These are phyloP conservation scores for Scaptodrosophila latifasciaeformis DNA, from an alignment of 2,888 invertebrate genomes.

Conservation along the genomic window DNA sequence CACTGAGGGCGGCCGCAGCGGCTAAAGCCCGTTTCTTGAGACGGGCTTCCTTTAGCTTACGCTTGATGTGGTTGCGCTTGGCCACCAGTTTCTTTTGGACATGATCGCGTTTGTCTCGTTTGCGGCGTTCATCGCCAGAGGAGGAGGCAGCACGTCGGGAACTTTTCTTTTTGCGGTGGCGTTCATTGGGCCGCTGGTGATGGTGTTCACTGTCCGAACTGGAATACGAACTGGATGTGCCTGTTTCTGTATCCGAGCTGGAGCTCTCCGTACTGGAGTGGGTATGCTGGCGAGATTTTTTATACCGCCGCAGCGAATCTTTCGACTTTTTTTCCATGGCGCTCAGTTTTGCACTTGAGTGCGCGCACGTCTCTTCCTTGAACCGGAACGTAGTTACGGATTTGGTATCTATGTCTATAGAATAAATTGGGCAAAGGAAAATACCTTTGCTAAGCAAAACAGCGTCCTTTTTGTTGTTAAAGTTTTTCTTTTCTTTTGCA, in stretches of 20 bases:
- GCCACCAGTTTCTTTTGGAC: slow-evolving; percentile 74
- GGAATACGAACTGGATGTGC: slow-evolving; percentile 71
- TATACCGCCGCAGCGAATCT: slow-evolving; percentile 72
- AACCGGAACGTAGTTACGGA: too few relatives aligned
- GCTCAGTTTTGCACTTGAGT: too few relatives aligned
- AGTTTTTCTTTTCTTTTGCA: too few relatives aligned
- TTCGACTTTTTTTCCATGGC: slow-evolving; percentile 73
- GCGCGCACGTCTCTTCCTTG: too few relatives aligned
- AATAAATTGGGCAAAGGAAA: too few relatives aligned
- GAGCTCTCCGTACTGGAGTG: slow-evolving; percentile 72
- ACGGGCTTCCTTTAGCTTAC: slow-evolving; percentile 73
- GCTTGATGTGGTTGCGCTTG: slow-evolving; percentile 72
- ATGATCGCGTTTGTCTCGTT: slow-evolving; percentile 72
- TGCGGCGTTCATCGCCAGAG: slow-evolving; percentile 77
- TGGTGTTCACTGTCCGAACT: slow-evolving; percentile 69
- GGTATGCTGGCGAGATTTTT: slow-evolving; percentile 69
- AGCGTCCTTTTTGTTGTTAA: too few relatives aligned
- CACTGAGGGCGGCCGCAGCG: slow-evolving; percentile 62
- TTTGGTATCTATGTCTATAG: too few relatives aligned
- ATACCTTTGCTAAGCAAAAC: too few relatives aligned
- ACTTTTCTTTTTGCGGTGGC: slow-evolving; percentile 76
- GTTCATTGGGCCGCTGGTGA: slow-evolving; percentile 43
- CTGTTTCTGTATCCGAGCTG: slow-evolving; percentile 70
- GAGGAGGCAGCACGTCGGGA: slow-evolving; percentile 75
- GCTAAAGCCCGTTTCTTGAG: slow-evolving; percentile 69